phyloP scores from a whole-genome alignment of 1,140 invertebrate genomes.

The Venustaconcha ellipsiformis region DNA sequence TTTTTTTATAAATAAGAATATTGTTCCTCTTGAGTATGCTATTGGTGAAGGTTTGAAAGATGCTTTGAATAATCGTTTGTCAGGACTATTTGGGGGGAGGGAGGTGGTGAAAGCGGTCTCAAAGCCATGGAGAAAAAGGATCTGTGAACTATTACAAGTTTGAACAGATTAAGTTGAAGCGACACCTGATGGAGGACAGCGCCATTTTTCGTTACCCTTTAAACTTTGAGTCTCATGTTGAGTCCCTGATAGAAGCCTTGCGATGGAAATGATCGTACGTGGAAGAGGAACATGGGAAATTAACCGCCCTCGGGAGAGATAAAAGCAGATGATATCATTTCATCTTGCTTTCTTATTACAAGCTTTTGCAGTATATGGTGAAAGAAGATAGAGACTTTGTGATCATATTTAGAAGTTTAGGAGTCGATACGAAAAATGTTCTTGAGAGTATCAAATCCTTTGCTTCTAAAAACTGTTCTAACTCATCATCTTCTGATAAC shows the following conservation, averaged over 20 bases:
- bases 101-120: constrained; percentile 16
- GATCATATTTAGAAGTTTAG: constrained; percentile 23
- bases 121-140: neutral
- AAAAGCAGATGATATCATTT: constrained; percentile 22
- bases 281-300: constrained; percentile 11
- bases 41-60: constrained; percentile 27
- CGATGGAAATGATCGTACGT: constrained; percentile 24
- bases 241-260: constrained; percentile 7
- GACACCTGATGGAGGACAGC: constrained; percentile 3
- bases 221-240: constrained; percentile 24
- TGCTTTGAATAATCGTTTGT: constrained; percentile 19
- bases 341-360: constrained; percentile 23
- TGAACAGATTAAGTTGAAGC: constrained; percentile 15
- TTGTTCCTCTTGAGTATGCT: constrained; percentile 27
- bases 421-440: constrained; percentile 22
- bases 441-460: constrained; percentile 17
- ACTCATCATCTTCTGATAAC: constrained; percentile 6
- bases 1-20: constrained; percentile 31
- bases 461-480: neutral
- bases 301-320: constrained; percentile 18
- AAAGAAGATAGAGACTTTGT: constrained; percentile 13
- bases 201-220: constrained; percentile 3
- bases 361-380: constrained; percentile 11
- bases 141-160: constrained; percentile 30
- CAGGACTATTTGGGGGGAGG: constrained; percentile 19